Percentiles rank a stretch among this genome's conserved stretches.
Conservation (phyloP, 2,797 vertebrate genomes). For the Eremophila alpestris region DNA sequence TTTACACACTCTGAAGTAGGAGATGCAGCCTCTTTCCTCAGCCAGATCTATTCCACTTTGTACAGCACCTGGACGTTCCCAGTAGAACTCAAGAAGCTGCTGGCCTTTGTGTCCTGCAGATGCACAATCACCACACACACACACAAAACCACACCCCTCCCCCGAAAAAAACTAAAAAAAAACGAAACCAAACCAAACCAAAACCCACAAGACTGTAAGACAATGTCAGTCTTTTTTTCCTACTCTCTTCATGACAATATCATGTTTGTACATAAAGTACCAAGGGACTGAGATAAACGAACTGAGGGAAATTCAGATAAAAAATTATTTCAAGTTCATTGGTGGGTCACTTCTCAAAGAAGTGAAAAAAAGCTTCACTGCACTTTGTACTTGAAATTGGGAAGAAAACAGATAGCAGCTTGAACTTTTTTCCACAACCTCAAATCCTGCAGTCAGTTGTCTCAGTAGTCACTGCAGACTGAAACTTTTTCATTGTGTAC, state of each 20-base stretch:
- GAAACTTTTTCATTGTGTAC: not conserved
- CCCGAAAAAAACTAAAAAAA: no score
- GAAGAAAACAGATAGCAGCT: not conserved
- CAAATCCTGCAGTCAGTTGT: not conserved
- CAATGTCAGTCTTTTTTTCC: not conserved
- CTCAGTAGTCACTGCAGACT: not conserved
- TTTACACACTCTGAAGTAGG: not conserved
- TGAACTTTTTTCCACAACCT: not conserved
- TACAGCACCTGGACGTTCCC: not conserved
- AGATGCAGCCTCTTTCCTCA: not conserved
- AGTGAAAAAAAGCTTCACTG: not conserved
- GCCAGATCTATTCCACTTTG: not conserved
- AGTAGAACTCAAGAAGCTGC: accelerated
- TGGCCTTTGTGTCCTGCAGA: accelerated
- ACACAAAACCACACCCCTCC: no score
- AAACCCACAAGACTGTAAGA: not conserved
- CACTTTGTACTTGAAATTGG: not conserved
- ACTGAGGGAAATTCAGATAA: not conserved
- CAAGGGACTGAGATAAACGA: not conserved
- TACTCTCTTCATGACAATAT: not conserved
- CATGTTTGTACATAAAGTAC: not conserved
- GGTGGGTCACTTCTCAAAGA: not conserved
- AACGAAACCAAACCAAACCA: no score
- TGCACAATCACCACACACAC: not conserved
- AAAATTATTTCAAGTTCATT: not conserved